phyloP scores from a whole-genome alignment of 2,888 invertebrate species.

The Abscondita cerata region DNA sequence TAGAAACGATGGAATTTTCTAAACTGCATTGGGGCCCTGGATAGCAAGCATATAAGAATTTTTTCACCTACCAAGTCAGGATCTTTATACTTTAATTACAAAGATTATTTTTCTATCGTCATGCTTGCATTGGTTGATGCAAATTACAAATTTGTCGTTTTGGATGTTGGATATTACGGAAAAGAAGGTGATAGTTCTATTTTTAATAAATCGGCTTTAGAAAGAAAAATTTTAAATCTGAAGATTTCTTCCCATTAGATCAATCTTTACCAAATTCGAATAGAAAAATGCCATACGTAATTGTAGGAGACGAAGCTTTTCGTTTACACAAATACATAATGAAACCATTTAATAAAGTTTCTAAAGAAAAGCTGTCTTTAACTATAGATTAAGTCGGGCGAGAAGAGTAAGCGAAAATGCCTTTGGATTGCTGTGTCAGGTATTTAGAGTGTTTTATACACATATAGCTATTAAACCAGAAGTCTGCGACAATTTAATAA shows the following conservation, averaged over 20 bases:
- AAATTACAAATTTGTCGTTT: too few relatives aligned
- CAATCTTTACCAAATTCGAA: neutral
- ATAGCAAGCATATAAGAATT: conserved; percentile 1
- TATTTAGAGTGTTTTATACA: too few relatives aligned
- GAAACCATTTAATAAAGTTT: neutral
- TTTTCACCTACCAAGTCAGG: neutral
- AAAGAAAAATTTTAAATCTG: too few relatives aligned
- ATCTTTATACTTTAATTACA: neutral
- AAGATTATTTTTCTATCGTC: neutral
- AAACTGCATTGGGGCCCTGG: neutral
- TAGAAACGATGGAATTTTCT: too few relatives aligned
- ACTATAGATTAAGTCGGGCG: neutral
- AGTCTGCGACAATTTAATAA: conserved; percentile 4
- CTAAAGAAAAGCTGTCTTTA: neutral
- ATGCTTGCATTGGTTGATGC: neutral
- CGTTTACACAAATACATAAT: neutral
- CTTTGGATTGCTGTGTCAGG: neutral
- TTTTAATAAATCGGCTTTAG: too few relatives aligned
- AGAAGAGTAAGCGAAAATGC: neutral
- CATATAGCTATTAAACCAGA: neutral
- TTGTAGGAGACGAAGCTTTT: conserved; percentile 2
- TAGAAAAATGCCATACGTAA: neutral
- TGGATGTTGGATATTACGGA: too few relatives aligned
- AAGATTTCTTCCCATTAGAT: neutral
- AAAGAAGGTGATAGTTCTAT: too few relatives aligned